phyloP scores from a whole-genome alignment of 2,888 invertebrate species.

The Cephus spinipes region DNA sequence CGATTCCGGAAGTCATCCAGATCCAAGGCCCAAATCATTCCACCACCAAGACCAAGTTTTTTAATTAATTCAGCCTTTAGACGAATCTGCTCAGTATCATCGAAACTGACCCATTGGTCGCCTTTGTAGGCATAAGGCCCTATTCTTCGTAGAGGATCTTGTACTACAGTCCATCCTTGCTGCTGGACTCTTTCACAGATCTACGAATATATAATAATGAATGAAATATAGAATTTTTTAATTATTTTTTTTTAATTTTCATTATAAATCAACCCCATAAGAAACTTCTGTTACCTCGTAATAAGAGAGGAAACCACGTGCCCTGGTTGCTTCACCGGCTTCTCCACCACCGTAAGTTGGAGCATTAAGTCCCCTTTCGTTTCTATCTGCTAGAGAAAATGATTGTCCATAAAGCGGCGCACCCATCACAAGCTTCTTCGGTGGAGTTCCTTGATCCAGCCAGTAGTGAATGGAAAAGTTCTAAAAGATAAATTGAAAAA shows the following conservation, averaged over 20 bases:
- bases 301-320: constrained; percentile 88
- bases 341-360: constrained; percentile 89
- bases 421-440: constrained; percentile 85
- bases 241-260: not conserved
- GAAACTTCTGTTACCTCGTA: constrained; percentile 75
- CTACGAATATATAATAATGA: constrained; percentile 62
- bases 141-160: constrained; percentile 84
- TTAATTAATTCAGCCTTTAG: constrained; percentile 87
- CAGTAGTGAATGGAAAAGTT: constrained; percentile 91
- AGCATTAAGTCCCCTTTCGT: constrained; percentile 76
- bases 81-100: constrained; percentile 85
- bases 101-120: constrained; percentile 95
- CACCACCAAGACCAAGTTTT: constrained; percentile 83
- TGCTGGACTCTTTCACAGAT: constrained; percentile 84
- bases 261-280: not conserved
- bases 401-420: constrained; percentile 92
- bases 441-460: constrained; percentile 83
- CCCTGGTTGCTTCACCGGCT: constrained; percentile 88
- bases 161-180: constrained; percentile 82
- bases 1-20: constrained; percentile 86
- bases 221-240: not conserved
- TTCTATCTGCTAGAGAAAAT: constrained; percentile 79
- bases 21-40: constrained; percentile 92
- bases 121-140: constrained; percentile 87
- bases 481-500: constrained; percentile 64